Evolutionary conservation across 1,140 invertebrate genomes (phyloP).

Genomic region (Anagrus nilaparvatae): DNA sequence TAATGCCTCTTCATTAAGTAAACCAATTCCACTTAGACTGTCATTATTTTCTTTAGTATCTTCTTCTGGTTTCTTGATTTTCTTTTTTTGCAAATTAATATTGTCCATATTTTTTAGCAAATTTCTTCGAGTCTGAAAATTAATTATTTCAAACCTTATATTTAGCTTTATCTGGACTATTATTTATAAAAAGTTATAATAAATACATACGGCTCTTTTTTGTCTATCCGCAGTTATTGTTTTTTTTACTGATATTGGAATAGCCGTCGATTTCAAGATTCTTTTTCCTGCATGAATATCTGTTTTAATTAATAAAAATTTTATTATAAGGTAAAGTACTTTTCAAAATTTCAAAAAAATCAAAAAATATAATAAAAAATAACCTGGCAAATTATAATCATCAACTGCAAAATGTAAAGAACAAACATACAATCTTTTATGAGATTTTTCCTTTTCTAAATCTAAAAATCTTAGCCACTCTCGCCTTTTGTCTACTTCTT

Average conservation of each 20-base stretch:
- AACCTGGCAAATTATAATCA: slow-evolving; percentile 13
- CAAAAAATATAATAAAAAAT: background rate
- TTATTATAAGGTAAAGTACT: background rate
- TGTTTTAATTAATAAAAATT: slow-evolving; percentile 3
- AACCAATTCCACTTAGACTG: background rate
- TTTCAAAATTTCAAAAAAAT: background rate
- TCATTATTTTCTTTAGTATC: background rate
- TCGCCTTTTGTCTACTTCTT: slow-evolving; percentile 9
- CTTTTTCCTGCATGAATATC: background rate
- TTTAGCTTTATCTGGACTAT: no score
- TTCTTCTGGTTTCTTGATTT: slow-evolving; percentile 7
- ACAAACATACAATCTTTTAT: slow-evolving; percentile 9
- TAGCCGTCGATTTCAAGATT: slow-evolving; percentile 3
- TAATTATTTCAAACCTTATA: slow-evolving; percentile 12
- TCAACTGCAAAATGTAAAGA: slow-evolving; percentile 10
- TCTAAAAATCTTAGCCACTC: slow-evolving; percentile 11
- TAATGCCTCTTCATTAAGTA: background rate
- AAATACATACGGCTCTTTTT: background rate
- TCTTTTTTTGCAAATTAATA: no score
- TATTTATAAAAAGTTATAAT: no score
- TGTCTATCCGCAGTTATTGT: background rate
- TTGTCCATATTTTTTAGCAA: no score
- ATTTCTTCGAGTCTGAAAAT: no score
- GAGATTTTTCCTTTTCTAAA: background rate
- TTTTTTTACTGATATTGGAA: slow-evolving; percentile 5